phyloP scores from a whole-genome alignment of 2,888 invertebrate genomes.

The Drosophila testacea region DNA sequence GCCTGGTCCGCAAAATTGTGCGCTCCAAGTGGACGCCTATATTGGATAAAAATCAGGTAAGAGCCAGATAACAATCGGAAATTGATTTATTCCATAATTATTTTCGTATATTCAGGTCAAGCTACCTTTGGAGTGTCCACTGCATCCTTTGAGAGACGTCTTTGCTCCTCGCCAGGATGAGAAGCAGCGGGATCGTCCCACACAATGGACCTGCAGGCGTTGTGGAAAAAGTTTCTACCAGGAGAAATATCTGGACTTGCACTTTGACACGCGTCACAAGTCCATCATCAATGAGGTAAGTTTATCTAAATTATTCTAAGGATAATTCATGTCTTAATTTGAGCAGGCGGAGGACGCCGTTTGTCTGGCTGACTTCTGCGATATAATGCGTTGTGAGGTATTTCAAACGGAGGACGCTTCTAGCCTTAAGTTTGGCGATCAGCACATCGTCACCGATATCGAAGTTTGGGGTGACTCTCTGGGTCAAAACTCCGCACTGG shows the following conservation, averaged over 20 bases:
- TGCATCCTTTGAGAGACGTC: conserved; percentile 94
- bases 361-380: conserved; percentile 97
- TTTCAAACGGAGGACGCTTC: conserved; percentile 90
- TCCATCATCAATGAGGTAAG: conserved; percentile 92
- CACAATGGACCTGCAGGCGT: conserved; percentile 95
- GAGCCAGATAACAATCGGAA: neutral
- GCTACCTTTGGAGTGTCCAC: conserved; percentile 94
- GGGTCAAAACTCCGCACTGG: conserved; percentile 86
- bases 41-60: conserved; percentile 92
- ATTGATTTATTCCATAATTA: neutral
- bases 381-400: conserved; percentile 97
- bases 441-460: conserved; percentile 90
- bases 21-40: conserved; percentile 97
- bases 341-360: conserved; percentile 94
- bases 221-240: conserved; percentile 97
- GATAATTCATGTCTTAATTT: neutral
- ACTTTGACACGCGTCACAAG: conserved; percentile 95
- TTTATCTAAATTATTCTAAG: neutral
- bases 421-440: conserved; percentile 87
- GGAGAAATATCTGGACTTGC: conserved; percentile 93
- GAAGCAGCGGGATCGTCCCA: conserved; percentile 93
- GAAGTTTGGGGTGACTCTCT: conserved; percentile 93
- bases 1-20: conserved; percentile 94
- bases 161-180: conserved; percentile 94
- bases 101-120: conserved; percentile 86